Evolutionary conservation across 2,888 invertebrate genomes (phyloP), one percentile per base, ranked within the genome.

Genomic region (Caenorhabditis sp.): DNA sequence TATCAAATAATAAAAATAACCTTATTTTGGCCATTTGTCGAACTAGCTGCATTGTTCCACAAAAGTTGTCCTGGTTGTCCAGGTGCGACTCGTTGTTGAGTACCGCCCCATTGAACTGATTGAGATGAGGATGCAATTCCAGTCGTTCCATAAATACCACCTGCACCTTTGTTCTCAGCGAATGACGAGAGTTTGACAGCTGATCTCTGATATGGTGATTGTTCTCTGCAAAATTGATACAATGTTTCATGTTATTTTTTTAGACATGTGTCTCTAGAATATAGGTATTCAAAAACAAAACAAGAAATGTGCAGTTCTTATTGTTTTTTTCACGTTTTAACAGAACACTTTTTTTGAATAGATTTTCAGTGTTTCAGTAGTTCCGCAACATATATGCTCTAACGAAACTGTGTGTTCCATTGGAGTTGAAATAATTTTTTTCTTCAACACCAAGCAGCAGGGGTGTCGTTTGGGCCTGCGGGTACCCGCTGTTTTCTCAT

Each of bases 121-220:
- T 66, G 63, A 23, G 61, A 54, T n/a, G 66, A 61, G 31, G 63
- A 60, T 21, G 49, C 37, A n/a, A 71, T 72, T 21, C 68, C 68
- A 54, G 67, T 65, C 8, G 72, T 65, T 19, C 72, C 63, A 36
- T 75, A 73, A 14, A 73, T 73, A 55, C 72, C 69, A 43, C 43
- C 43, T 54, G 73, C 69, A 19, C 70, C 73, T 53, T 76, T 73
- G 23, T 70, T 74, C 26, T 77, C 79, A 14, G 67, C 61, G 51
- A 81, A 81, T 2, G 81, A 80, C 3, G 77, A 66, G 12, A 81
- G 58, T 69, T 81, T 81, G 43, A 80, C 70, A 12, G 70, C 75
- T 10, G 79, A 69, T 6, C 76, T 61, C 26, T 81, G 81, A 58
- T 81, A 81, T 21, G 77, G 77, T 23, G 81, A 81, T 62, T 76